Base-by-base conservation (phyloP, 2,888 invertebrate genomes). In the Tuta absoluta region DNA sequence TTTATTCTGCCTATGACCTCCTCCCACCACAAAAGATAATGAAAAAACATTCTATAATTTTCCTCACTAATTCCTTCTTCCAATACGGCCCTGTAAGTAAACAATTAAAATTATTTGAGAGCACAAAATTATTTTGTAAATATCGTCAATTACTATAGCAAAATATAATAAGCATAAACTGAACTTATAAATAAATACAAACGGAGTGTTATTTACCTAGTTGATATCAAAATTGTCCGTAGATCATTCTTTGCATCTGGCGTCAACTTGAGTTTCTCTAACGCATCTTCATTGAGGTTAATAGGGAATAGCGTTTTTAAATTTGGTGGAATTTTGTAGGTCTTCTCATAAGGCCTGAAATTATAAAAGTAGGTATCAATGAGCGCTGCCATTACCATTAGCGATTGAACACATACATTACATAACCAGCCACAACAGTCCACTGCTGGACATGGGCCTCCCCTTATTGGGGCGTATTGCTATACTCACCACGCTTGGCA, bases 1-100 rank as follows among this genome's bases (percentile, higher is more conserved):
- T 86, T 87, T 21, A 85, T 83, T 67, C 75, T 82, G 1, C 73
- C 71, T 62, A 92, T 90, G 17, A 93, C 85, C 81, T 95, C 95
- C 72, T 95, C 95, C 77, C 94, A 85, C 92, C 94, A 93, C 0
- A 95, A 81, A 53, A 94, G 74, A 58, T 91, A 82, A 66, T 92
- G 92, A 74, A 94, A 94, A 69, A 87, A 93, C 14, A 81, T 72
- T 66, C 81, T 76, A 70, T 94, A 94, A 72, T 92, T 92, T 0
- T 80, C 70, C 63, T 70, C 70, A 2, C 92, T 87, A 0, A 85
- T 78, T 72, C 92, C 82, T 60, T 80, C 81, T 0, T 84, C 76
- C 49, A 92, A 75, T 63, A 83, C 74, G 0, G 67, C 63, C 64
- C 89, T 89, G 76, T 51, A 70, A 79, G 68, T 12, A 51, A 66